Evolutionary conservation across 2,113 vertebrate genomes (phyloP).

Genomic region (Antigone vipio): DNA sequence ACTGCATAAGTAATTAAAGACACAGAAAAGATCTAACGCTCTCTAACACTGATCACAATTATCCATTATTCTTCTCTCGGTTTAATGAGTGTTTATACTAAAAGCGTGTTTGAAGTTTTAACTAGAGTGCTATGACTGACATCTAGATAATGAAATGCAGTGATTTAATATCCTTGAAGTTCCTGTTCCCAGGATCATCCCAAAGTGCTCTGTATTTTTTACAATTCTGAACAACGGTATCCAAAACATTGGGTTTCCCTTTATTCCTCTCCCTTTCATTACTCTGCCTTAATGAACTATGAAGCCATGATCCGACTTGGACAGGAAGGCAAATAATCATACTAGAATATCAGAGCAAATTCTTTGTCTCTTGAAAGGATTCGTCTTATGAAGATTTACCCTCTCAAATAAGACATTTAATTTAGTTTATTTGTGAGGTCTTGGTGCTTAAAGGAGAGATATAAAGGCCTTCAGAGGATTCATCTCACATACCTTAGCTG

Average conservation of each 20-base stretch:
- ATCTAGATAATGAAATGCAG: background rate
- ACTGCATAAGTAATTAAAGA: slow-evolving; percentile 23
- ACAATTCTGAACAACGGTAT: background rate
- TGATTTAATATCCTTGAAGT: background rate
- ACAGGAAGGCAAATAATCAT: background rate
- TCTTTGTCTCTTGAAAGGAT: background rate
- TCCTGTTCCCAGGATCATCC: background rate
- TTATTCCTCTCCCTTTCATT: background rate
- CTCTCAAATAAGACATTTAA: background rate
- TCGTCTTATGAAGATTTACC: background rate
- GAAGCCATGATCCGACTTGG: background rate
- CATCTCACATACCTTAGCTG: background rate
- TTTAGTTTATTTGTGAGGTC: background rate
- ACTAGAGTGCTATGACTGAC: background rate
- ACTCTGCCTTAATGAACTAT: background rate
- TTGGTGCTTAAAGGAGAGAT: background rate
- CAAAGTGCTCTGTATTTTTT: background rate
- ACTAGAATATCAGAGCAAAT: background rate
- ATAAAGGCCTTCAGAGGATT: background rate
- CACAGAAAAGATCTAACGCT: background rate
- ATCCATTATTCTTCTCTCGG: background rate
- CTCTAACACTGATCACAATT: background rate
- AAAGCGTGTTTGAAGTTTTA: slow-evolving; percentile 34
- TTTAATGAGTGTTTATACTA: slow-evolving; percentile 31
- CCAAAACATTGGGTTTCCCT: background rate